Evolutionary conservation across 64 coral and sea anemone genomes (phyloP).

Genomic region (Montipora efflorescens): DNA sequence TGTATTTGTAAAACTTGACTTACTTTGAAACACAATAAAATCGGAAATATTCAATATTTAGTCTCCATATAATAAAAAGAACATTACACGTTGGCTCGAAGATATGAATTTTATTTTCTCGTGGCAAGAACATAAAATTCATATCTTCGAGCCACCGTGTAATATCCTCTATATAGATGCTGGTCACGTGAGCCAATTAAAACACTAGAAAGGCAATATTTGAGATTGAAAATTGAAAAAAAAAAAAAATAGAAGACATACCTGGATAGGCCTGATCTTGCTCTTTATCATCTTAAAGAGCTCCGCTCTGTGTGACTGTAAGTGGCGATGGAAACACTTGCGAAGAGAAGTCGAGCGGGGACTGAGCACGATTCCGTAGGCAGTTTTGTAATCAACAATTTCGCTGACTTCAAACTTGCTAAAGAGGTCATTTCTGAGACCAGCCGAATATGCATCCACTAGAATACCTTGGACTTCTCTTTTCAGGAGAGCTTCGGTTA

Average conservation of each 20-base stretch:
- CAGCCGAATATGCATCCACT: slow-evolving; percentile 67
- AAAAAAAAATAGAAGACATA: not conserved
- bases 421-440: slow-evolving; percentile 51
- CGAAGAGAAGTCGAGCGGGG: slow-evolving; percentile 7
- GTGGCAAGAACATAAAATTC: too few relatives aligned
- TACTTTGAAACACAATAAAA: too few relatives aligned
- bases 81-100: too few relatives aligned
- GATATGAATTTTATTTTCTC: too few relatives aligned
- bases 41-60: too few relatives aligned
- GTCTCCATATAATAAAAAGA: too few relatives aligned
- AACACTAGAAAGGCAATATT: too few relatives aligned
- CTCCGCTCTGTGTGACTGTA: slow-evolving; percentile 10
- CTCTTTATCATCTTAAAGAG: slow-evolving; percentile 34
- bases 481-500: slow-evolving; percentile 16
- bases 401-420: slow-evolving; percentile 23
- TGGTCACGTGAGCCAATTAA: too few relatives aligned
- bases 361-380: slow-evolving; percentile 54
- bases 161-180: too few relatives aligned
- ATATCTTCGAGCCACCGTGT: too few relatives aligned
- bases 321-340: slow-evolving; percentile 40
- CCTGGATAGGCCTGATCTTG: slow-evolving; percentile 56
- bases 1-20: too few relatives aligned
- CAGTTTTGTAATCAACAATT: slow-evolving; percentile 55
- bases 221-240: not conserved
- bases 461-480: slow-evolving; percentile 53